Base-by-base conservation (phyloP, 2,797 vertebrate genomes). In the Tragopan temminckii region DNA sequence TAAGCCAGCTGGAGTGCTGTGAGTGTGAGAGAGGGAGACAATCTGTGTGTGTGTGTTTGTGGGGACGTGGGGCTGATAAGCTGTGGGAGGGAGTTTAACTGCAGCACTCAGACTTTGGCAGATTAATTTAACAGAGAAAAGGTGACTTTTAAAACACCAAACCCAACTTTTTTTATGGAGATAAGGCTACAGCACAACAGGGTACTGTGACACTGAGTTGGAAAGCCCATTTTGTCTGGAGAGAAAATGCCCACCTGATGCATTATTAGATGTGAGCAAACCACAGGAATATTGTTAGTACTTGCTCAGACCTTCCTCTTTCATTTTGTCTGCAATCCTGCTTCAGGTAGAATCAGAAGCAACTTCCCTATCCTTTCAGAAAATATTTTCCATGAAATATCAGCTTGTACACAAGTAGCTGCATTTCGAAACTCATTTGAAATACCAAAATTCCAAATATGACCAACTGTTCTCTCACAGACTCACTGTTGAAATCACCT, bases 61-160 rank as follows among this genome's bases (percentile, higher is more conserved):
- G 33, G 61, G 27, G 61, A 21, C 19, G 9, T 42, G 27, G 29
- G 29, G 27, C 29, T 20, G 69, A 68, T 70, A 57, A 90, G 9
- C 83, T 45, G 57, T 87, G 57, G 70, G 80, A 67, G 31, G 16
- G 43, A 91, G 35, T 79, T 81, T 63, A 76, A 70, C 61, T 87
- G 85, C 68, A 77, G 29, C 21, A 31, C 71, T 77, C 5, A 3
- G 59, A 62, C 69, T 93, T 71, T 6, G 46, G 42, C 66, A 88
- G 81, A 90, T 92, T 69, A 42, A 88, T 90, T 58, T 42, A 52
- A 10, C 4, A 1, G 42, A 66, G 31, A 59, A 64, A 94, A 94
- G 66, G 86, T 93, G 94, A 91, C 81, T 93, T 94, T 67, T 75
- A 36, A 93, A 92, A 83, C 23, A 87, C 50, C 31, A 63, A 89